phyloP scores from a whole-genome alignment of 2,113 vertebrate species.

The Limanda limanda region DNA sequence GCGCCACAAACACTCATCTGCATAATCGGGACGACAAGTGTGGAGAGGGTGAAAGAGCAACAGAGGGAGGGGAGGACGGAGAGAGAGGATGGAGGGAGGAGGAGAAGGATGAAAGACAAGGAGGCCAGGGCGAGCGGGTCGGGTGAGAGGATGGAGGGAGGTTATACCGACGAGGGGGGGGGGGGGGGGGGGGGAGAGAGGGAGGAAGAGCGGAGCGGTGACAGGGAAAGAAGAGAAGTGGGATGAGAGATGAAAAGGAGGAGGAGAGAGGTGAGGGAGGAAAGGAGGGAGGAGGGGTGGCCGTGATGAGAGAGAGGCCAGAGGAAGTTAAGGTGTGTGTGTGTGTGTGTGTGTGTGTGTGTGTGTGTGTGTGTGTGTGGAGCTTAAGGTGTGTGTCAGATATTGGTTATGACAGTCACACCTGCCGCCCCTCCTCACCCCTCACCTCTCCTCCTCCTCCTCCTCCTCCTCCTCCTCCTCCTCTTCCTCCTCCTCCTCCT shows the following conservation, averaged over 20 bases:
- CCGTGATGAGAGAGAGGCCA: constrained; percentile 17
- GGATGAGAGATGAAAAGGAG: constrained; percentile 1
- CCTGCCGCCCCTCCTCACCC: constrained; percentile 80
- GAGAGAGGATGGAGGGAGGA: constrained; percentile 16
- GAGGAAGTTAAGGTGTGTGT: constrained; percentile 20
- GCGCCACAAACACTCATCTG: constrained; percentile 84
- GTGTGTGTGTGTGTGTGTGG: too few species aligned
- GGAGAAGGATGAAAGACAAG: constrained; percentile 17
- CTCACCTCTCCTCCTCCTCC: constrained; percentile 74
- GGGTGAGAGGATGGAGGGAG: constrained; percentile 16
- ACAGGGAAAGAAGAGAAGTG: background rate
- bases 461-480: constrained; percentile 52
- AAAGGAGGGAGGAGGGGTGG: background rate
- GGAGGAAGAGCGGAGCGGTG: background rate
- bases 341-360: background rate
- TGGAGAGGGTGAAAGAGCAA: constrained; percentile 80
- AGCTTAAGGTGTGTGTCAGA: constrained; percentile 25
- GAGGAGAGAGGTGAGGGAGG: background rate
- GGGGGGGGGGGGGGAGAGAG: background rate
- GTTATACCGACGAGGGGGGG: background rate
- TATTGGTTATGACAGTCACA: constrained; percentile 90
- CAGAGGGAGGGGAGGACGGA: constrained; percentile 34
- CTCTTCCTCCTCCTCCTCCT: constrained; percentile 72
- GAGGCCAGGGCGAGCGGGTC: constrained; percentile 5
- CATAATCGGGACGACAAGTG: constrained; percentile 94